Evolutionary conservation across 2,888 invertebrate genomes (phyloP).

Genomic region (Melanostoma scalare): DNA sequence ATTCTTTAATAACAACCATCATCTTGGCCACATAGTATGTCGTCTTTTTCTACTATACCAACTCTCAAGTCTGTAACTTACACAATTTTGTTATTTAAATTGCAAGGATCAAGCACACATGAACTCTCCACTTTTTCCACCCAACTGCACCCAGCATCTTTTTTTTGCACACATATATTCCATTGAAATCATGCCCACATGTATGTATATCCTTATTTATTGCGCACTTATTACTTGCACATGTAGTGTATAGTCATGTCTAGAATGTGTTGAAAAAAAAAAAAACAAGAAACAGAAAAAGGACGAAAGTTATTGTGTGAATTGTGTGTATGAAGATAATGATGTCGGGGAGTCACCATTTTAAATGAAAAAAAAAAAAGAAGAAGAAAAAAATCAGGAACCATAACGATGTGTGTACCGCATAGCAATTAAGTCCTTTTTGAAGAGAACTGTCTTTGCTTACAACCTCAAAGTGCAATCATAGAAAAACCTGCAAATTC

Average conservation of each 20-base stretch:
- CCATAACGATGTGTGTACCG: constrained; percentile 55
- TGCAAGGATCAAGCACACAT: constrained; percentile 69
- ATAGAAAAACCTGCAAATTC: constrained; percentile 34
- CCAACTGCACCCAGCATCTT: constrained; percentile 4
- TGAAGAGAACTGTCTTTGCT: constrained; percentile 49
- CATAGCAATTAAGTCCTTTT: constrained; percentile 69
- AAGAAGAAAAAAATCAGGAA: not conserved
- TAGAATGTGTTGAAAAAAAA: constrained; percentile 23
- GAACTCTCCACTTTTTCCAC: constrained; percentile 30
- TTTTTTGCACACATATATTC: constrained; percentile 7
- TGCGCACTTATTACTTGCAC: constrained; percentile 67
- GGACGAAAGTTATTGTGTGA: constrained; percentile 50
- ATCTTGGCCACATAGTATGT: constrained; percentile 34
- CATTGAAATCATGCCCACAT: constrained; percentile 41
- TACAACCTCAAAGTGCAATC: constrained; percentile 60
- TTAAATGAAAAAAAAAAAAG: constrained; percentile 8
- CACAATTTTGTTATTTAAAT: constrained; percentile 71
- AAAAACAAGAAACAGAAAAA: constrained; percentile 26
- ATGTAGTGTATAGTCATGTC: constrained; percentile 44
- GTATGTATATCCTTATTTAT: constrained; percentile 48
- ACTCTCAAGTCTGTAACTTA: constrained; percentile 66
- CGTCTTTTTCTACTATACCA: constrained; percentile 35
- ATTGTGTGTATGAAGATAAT: constrained; percentile 55
- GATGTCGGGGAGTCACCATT: constrained; percentile 61
- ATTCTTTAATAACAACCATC: constrained; percentile 25